Conservation (phyloP, 1,140 invertebrate species). For the Drosophila pseudoananassae region DNA sequence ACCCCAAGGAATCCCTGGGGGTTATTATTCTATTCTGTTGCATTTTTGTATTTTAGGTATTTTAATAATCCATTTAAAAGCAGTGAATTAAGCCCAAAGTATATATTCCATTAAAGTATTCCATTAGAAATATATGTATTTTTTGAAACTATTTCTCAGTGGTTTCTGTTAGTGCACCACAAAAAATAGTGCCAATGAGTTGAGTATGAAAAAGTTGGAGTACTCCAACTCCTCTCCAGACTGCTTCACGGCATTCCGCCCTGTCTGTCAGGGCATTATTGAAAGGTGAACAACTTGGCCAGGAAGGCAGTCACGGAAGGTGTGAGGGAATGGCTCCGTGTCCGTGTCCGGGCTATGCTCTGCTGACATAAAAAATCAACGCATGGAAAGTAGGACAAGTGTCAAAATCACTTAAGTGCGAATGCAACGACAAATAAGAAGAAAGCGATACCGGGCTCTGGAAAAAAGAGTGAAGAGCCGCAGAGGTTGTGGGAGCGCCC, state of each 20-base stretch:
- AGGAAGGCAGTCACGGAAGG: slow-evolving; percentile 22
- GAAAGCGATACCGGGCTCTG: slow-evolving; percentile 59
- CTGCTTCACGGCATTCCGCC: slow-evolving; percentile 32
- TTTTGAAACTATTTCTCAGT: not conserved
- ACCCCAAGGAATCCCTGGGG: too few species aligned
- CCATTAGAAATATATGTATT: too few species aligned
- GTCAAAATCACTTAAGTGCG: slow-evolving; percentile 81
- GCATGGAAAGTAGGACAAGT: slow-evolving; percentile 80
- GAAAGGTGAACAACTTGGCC: slow-evolving; percentile 78
- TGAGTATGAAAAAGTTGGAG: slow-evolving; percentile 32
- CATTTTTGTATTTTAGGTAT: too few species aligned
- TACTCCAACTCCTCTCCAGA: slow-evolving; percentile 34
- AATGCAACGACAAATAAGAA: slow-evolving; percentile 77
- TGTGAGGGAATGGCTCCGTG: not conserved
- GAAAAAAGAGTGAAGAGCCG: slow-evolving; percentile 12
- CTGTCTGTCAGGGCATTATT: slow-evolving; percentile 55
- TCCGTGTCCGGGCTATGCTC: slow-evolving; percentile 5
- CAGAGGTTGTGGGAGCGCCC: slow-evolving; percentile 7
- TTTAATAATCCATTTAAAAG: too few species aligned
- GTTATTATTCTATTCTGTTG: too few species aligned
- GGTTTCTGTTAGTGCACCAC: slow-evolving; percentile 6
- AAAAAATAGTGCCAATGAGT: slow-evolving; percentile 22
- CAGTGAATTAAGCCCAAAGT: too few species aligned
- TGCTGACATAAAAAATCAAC: slow-evolving; percentile 81
- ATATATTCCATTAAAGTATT: too few species aligned